Evolutionary conservation across 1,140 invertebrate species (phyloP).

Genomic region (Antheraea mylitta): DNA sequence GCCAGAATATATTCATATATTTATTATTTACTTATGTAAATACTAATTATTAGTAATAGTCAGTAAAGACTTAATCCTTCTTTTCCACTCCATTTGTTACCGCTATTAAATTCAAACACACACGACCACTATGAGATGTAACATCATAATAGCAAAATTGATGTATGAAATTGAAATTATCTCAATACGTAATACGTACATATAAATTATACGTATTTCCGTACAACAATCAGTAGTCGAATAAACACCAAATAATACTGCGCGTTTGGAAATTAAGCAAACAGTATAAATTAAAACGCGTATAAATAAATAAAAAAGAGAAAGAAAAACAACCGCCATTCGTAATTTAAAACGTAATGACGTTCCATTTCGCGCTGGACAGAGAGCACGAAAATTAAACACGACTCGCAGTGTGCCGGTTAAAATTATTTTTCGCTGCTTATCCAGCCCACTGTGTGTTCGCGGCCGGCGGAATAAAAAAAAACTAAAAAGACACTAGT

Average conservation of each 20-base stretch:
- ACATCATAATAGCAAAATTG: too few species aligned
- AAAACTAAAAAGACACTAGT: slow-evolving; percentile 66
- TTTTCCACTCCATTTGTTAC: too few species aligned
- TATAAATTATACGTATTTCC: not conserved
- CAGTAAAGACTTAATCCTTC: too few species aligned
- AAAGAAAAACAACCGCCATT: slow-evolving; percentile 49
- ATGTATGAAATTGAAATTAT: too few species aligned
- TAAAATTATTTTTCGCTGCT: slow-evolving; percentile 76
- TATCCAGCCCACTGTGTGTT: slow-evolving; percentile 60
- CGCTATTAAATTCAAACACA: too few species aligned
- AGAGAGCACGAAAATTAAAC: slow-evolving; percentile 76
- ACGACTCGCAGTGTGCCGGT: slow-evolving; percentile 69
- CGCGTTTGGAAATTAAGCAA: slow-evolving; percentile 34
- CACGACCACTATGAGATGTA: too few species aligned
- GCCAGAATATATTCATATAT: too few species aligned
- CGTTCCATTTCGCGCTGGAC: slow-evolving; percentile 72
- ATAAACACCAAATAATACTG: not conserved
- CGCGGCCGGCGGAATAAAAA: slow-evolving; percentile 34
- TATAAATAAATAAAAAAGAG: slow-evolving; percentile 55
- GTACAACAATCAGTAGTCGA: not conserved
- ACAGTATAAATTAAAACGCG: slow-evolving; percentile 59
- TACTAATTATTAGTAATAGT: too few species aligned
- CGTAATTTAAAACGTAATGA: slow-evolving; percentile 78
- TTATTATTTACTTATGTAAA: too few species aligned
- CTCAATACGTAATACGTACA: not conserved